A percentile compares a stretch with the other conserved stretches of the same genome.
These are phyloP conservation scores for Lacerta agilis DNA, from an alignment of 2,797 vertebrate species.

Conservation along the genomic window DNA sequence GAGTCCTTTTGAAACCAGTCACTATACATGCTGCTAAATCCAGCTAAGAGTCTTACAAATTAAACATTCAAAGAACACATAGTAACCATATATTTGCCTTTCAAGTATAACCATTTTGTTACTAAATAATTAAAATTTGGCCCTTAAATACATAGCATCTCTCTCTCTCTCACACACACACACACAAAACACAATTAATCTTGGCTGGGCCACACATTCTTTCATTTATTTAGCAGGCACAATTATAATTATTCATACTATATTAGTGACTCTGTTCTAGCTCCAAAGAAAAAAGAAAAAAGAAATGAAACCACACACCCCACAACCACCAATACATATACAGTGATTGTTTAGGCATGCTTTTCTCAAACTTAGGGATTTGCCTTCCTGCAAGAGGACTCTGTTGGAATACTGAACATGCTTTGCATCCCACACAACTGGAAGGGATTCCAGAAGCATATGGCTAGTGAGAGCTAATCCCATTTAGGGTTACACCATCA, in stretches of 20 bases:
- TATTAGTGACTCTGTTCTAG: background rate
- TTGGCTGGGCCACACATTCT: background rate
- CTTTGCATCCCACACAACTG: constrained; percentile 20
- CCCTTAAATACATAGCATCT: background rate
- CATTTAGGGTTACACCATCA: constrained; percentile 36
- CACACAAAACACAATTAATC: background rate
- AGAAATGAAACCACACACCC: no score
- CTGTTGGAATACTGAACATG: constrained; percentile 31
- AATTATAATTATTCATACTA: background rate
- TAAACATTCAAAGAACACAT: background rate
- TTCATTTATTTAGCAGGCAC: background rate
- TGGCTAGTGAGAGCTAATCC: constrained; percentile 40
- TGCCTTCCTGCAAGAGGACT: background rate
- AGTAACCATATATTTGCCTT: background rate
- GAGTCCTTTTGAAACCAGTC: background rate
- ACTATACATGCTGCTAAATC: background rate
- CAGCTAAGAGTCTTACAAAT: no score
- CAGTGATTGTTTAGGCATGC: no score
- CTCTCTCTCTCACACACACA: background rate
- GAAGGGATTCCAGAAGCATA: constrained; percentile 4
- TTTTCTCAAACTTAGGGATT: no score
- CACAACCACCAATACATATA: no score
- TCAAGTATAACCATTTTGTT: background rate
- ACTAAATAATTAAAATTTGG: background rate
- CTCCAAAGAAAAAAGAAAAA: no score